phyloP scores from a whole-genome alignment of 2,797 vertebrate genomes.

The Tarsius wallacei region DNA sequence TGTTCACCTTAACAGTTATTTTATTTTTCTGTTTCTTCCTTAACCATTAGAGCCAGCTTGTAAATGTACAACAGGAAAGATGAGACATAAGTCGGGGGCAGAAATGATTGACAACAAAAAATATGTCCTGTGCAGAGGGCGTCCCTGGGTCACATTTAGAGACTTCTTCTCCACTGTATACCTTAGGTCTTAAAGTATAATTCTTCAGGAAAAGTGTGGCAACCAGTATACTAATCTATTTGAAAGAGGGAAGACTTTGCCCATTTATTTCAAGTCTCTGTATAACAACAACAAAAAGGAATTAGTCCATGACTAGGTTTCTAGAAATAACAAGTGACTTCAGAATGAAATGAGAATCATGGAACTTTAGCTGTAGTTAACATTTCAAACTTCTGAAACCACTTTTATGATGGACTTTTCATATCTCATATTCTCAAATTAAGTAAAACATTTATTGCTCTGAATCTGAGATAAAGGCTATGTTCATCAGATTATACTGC shows the following conservation, averaged over 20 bases:
- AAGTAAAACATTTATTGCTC: slow-evolving; percentile 56
- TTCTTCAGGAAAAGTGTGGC: slow-evolving; percentile 13
- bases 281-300: slow-evolving; percentile 54
- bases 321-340: slow-evolving; percentile 55
- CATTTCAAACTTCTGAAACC: slow-evolving; percentile 58
- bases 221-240: neutral
- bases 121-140: neutral
- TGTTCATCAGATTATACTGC: slow-evolving; percentile 54
- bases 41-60: slow-evolving; percentile 11
- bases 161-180: neutral
- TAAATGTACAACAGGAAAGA: slow-evolving; percentile 46
- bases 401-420: slow-evolving; percentile 56
- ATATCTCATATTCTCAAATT: slow-evolving; percentile 66
- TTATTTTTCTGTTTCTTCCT: slow-evolving; percentile 35
- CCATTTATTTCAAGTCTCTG: slow-evolving; percentile 52
- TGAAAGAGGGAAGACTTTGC: neutral
- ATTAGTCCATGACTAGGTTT: slow-evolving; percentile 41
- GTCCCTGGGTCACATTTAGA: slow-evolving; percentile 6
- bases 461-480: slow-evolving; percentile 44
- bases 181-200: slow-evolving; percentile 16
- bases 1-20: neutral
- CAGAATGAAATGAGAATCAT: slow-evolving; percentile 52
- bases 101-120: slow-evolving; percentile 29
- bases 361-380: neutral
- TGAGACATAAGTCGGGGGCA: neutral